These are phyloP conservation scores for Alces alces DNA, from an alignment of 2,113 vertebrate species.

Conservation along the genomic window DNA sequence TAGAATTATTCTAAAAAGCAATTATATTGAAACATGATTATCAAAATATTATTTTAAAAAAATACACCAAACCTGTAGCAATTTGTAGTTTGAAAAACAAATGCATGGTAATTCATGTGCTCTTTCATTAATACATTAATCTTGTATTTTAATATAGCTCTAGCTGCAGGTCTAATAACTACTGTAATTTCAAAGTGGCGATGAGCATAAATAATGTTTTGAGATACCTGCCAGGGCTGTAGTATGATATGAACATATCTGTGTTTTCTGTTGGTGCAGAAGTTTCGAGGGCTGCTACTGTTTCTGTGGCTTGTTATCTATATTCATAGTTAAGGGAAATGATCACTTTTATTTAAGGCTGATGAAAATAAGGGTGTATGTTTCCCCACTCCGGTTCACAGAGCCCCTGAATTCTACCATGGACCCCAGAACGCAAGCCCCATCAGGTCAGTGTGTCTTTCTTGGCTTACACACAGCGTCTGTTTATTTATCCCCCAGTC, in stretches of 20 bases:
- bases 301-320: not conserved
- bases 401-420: not conserved
- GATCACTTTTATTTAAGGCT: not conserved
- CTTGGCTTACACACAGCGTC: not conserved
- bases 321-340: not conserved
- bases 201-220: conserved; percentile 4
- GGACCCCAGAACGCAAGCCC: too few relatives aligned
- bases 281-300: not conserved
- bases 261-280: not conserved
- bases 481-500: not conserved
- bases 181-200: not conserved
- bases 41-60: not conserved
- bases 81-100: conserved; percentile 29
- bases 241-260: not conserved
- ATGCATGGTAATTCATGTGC: not conserved
- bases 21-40: not conserved
- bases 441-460: rapidly evolving
- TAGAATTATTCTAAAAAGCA: not conserved
- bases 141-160: not conserved
- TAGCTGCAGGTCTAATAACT: not conserved
- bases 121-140: conserved; percentile 40
- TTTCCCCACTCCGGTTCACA: not conserved
- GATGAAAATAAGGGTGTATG: not conserved
- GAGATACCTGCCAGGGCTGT: not conserved
- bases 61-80: not conserved